Base-by-base conservation (phyloP, 2,888 invertebrate species). In the Mesodorylaimus sp. region DNA sequence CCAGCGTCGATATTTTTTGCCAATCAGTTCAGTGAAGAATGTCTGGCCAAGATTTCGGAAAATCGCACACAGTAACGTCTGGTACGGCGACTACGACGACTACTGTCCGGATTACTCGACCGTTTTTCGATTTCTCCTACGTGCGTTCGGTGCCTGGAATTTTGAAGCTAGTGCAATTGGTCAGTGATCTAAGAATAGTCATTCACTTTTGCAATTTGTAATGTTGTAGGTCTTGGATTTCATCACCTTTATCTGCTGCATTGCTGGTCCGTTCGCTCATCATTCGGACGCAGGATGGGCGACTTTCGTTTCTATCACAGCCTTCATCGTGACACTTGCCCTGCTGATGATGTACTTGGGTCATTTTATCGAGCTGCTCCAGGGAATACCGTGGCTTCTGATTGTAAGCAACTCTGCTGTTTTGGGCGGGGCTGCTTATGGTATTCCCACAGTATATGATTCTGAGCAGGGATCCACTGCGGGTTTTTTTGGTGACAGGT, bases 301-400 rank as follows among this genome's bases (percentile, higher is more conserved):
- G 21, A 61, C 61, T 5, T 65, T 64, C 51, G 65, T 66, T 1
- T 54, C 85, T 1, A 82, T 84, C 79, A 76, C 77, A 21, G 86
- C 80, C 21, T 81, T 88, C 67, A 84, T 84, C 81, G 78, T 83
- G 63, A 83, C 83, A 3, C 78, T 79, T 36, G 77, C 83, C 55
- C 70, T 87, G 48, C 73, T 87, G 19, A 76, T 77, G 1, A 74
- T 84, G 51, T 88, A 87, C 66, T 66, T 85, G 54, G 83, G 86
- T 69, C 86, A 86, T 66, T 74, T 86, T 26, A 75, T 87, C 54
- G 86, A 87, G 70, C 82, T 80, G 67, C 77, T 82, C 64, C 79
- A 79, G 66, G 79, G 77, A 69, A 79, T 87, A 59, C 86, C 86
- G 1, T 87, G 87, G 86, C 70, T 86, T 52, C 79, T 79, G 68